Evolutionary conservation across 2,113 vertebrate species (phyloP).

Genomic region (Ictalurus punctatus): DNA sequence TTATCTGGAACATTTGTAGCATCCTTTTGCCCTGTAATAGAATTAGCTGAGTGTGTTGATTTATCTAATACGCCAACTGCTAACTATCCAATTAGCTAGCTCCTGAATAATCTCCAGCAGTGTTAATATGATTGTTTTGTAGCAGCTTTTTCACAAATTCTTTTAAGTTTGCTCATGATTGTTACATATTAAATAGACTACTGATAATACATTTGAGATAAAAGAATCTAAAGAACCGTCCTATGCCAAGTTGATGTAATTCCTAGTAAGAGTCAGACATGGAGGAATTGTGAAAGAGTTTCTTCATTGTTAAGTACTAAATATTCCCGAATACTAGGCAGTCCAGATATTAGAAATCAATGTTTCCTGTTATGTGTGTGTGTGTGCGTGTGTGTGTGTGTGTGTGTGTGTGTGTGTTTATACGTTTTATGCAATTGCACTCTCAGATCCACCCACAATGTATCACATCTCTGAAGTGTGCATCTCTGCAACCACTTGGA

Average conservation of each 20-base stretch:
- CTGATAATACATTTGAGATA: too few species aligned
- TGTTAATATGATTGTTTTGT: background rate
- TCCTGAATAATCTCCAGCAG: background rate
- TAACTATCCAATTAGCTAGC: background rate
- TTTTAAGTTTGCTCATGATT: background rate
- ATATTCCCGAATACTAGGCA: background rate
- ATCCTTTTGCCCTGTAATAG: background rate
- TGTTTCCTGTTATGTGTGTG: conserved; percentile 26
- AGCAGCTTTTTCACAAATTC: background rate
- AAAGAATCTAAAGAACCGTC: background rate
- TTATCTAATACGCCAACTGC: background rate
- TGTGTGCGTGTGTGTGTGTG: conserved; percentile 1
- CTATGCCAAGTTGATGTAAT: background rate
- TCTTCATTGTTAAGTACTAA: background rate
- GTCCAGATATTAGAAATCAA: conserved; percentile 10
- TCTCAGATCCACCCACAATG: conserved; percentile 33
- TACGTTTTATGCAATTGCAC: conserved; percentile 21
- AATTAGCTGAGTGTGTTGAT: background rate
- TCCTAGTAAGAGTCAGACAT: background rate
- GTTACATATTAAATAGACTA: background rate
- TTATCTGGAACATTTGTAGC: background rate
- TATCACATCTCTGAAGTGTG: conserved; percentile 15
- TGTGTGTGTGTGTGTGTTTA: background rate
- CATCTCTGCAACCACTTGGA: conserved; percentile 24
- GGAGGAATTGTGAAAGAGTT: background rate